These are phyloP conservation scores for Pitangus sulphuratus DNA, from an alignment of 2,797 vertebrate species.

Conservation along the genomic window DNA sequence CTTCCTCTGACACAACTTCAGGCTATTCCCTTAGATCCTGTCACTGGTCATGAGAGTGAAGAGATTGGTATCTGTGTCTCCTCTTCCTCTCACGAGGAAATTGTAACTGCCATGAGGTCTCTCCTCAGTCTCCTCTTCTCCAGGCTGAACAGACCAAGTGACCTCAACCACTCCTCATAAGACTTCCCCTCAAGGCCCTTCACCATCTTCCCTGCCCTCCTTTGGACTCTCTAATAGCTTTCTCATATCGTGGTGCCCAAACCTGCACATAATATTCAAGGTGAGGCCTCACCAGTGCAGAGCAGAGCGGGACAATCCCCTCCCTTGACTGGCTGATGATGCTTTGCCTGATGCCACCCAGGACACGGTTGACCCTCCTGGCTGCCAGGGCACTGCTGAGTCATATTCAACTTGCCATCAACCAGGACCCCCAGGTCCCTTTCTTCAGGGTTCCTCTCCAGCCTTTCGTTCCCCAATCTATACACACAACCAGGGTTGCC, in stretches of 20 bases:
- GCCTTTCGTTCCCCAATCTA: neutral
- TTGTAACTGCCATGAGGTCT: neutral
- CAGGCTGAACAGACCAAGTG: neutral
- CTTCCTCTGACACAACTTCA: neutral
- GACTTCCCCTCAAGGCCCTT: neutral
- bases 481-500: neutral
- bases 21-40: neutral
- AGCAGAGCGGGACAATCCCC: neutral
- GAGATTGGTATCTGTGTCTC: neutral
- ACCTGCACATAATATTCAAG: neutral
- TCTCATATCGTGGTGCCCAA: neutral
- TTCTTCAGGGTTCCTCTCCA: neutral
- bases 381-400: neutral
- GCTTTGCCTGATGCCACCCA: neutral
- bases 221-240: neutral
- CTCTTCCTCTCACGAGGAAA: neutral
- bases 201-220: neutral
- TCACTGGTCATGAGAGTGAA: neutral
- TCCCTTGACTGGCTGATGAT: fast-evolving
- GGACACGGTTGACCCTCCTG: neutral
- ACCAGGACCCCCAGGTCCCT: neutral
- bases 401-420: neutral
- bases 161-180: neutral
- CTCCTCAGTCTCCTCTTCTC: neutral
- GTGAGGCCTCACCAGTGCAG: neutral